These are phyloP conservation scores for Zeus faber DNA, from an alignment of 2,113 vertebrate species.

Conservation along the genomic window DNA sequence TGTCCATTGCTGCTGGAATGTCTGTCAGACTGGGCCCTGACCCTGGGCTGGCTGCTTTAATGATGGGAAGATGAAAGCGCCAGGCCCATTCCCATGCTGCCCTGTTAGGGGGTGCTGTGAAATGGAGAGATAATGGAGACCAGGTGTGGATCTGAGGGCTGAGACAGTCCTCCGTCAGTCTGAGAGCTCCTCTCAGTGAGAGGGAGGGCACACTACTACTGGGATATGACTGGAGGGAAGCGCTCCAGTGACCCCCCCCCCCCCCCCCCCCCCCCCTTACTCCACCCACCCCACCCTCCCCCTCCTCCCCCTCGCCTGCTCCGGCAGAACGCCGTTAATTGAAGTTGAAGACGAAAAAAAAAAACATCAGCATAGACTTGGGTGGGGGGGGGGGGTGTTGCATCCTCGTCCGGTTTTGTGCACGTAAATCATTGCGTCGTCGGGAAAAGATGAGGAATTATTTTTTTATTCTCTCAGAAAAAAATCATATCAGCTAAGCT, in stretches of 20 bases:
- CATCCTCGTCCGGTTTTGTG: too few relatives aligned
- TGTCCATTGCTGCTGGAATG: conserved; percentile 73
- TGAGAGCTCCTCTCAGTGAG: conserved; percentile 68
- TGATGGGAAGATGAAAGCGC: conserved; percentile 84
- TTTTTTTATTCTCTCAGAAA: too few relatives aligned
- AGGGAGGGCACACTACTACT: conserved; percentile 50
- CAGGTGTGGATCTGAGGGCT: conserved; percentile 75
- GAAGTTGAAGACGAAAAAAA: too few relatives aligned
- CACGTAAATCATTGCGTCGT: too few relatives aligned
- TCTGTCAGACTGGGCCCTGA: conserved; percentile 78
- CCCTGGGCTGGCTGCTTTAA: conserved; percentile 76
- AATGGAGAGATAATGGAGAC: conserved; percentile 80
- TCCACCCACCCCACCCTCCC: background rate
- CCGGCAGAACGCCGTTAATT: too few relatives aligned
- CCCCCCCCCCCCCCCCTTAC: background rate
- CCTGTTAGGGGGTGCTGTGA: conserved; percentile 77
- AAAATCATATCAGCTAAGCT: too few relatives aligned
- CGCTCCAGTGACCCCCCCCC: conserved; percentile 15
- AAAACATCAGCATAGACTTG: too few relatives aligned
- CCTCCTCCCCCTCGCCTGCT: too few relatives aligned
- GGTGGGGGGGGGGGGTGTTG: too few relatives aligned
- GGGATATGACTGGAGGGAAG: too few relatives aligned
- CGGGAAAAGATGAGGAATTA: too few relatives aligned
- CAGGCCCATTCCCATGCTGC: conserved; percentile 81
- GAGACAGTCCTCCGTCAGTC: conserved; percentile 71